These are phyloP conservation scores for Fregata magnificens DNA, from an alignment of 2,113 vertebrate species.

Conservation along the genomic window DNA sequence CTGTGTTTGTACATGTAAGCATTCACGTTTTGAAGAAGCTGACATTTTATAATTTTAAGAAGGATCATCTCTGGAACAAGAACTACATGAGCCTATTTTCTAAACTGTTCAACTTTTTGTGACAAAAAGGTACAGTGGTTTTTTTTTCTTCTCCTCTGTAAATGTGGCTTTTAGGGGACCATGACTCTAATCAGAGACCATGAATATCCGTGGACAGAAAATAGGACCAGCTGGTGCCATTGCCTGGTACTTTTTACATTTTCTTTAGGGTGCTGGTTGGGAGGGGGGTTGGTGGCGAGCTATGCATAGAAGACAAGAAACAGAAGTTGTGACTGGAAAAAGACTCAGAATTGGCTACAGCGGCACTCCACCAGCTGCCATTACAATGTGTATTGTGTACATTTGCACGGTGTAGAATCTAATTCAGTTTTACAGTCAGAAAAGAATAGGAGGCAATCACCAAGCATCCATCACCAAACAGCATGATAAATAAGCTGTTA, in stretches of 20 bases:
- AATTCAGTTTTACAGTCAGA: conserved; percentile 69
- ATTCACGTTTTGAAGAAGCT: background rate
- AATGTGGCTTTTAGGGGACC: background rate
- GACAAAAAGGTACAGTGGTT: background rate
- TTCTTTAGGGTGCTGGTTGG: conserved; percentile 37
- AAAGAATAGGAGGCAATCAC: conserved; percentile 62
- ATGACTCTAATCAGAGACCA: background rate
- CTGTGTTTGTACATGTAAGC: background rate
- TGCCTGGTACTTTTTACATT: conserved; percentile 38
- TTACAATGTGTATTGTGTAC: conserved; percentile 62
- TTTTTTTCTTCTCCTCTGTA: background rate
- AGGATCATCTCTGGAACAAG: background rate
- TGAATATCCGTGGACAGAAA: conserved; percentile 23
- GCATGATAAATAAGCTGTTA: conserved; percentile 62
- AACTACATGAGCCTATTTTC: background rate
- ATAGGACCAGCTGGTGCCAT: conserved; percentile 49
- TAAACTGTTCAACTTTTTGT: background rate
- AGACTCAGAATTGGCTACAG: conserved; percentile 45
- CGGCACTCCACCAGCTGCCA: conserved; percentile 60
- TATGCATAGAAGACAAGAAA: conserved; percentile 49
- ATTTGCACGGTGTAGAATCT: conserved; percentile 65
- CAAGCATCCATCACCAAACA: conserved; percentile 60
- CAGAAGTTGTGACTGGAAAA: conserved; percentile 62
- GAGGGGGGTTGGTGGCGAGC: background rate
- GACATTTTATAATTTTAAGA: background rate